Evolutionary conservation across 2,797 vertebrate species (phyloP).

Genomic region (Lagodon rhomboides): DNA sequence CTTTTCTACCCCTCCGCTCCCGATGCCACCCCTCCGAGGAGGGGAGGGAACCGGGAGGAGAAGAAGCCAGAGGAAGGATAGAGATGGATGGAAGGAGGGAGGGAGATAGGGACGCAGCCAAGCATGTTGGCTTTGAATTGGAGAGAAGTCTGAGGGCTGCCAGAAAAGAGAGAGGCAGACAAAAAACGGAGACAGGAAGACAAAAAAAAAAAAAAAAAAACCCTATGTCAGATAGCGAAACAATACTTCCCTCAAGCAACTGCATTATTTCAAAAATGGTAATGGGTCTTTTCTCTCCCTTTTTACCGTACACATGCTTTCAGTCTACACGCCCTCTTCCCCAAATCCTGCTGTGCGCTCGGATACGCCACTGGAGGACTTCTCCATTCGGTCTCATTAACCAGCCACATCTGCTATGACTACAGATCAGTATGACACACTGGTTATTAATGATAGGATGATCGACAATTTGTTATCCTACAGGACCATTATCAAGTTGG

Average conservation of each 20-base stretch:
- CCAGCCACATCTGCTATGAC: slow-evolving; percentile 65
- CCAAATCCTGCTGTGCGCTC: slow-evolving; percentile 32
- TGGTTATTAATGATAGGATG: slow-evolving; percentile 66
- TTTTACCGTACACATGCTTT: slow-evolving; percentile 7
- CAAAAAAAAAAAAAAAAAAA: slow-evolving; percentile 33
- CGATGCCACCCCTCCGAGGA: slow-evolving; percentile 55
- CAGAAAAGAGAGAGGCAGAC: slow-evolving; percentile 57
- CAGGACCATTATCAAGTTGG: slow-evolving; percentile 57
- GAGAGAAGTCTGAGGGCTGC: slow-evolving; percentile 61
- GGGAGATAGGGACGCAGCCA: slow-evolving; percentile 57
- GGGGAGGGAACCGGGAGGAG: slow-evolving; percentile 48
- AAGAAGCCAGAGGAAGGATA: slow-evolving; percentile 57
- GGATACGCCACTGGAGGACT: slow-evolving; percentile 40
- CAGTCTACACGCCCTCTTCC: slow-evolving; percentile 6
- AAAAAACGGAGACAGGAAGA: slow-evolving; percentile 47
- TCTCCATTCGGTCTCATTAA: slow-evolving; percentile 66
- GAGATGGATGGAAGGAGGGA: slow-evolving; percentile 61
- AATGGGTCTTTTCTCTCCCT: slow-evolving; percentile 23
- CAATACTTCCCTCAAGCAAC: slow-evolving; percentile 35
- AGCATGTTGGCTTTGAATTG: slow-evolving; percentile 60
- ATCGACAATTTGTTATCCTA: slow-evolving; percentile 64
- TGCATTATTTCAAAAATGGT: slow-evolving; percentile 41
- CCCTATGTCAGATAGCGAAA: slow-evolving; percentile 32
- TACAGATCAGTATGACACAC: slow-evolving; percentile 43
- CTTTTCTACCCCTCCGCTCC: slow-evolving; percentile 74